A percentile compares a stretch with the other conserved stretches of the same genome.
These are phyloP conservation scores for Paramisgurnus dabryanus DNA, from an alignment of 2,113 vertebrate species.

Conservation along the genomic window DNA sequence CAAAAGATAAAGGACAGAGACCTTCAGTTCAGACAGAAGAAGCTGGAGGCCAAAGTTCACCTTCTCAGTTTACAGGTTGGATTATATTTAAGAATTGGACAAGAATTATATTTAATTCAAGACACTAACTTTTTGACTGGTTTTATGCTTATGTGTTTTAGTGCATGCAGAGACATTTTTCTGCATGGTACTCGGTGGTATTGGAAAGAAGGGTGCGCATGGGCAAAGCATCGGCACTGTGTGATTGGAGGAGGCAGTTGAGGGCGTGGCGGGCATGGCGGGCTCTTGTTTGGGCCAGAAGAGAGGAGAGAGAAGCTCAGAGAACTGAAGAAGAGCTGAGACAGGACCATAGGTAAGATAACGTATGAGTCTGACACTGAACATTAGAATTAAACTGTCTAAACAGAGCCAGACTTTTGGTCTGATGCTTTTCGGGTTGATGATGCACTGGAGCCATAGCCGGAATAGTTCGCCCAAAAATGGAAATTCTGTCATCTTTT, in stretches of 20 bases:
- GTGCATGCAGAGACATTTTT: conserved; percentile 88
- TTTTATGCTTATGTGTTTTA: conserved; percentile 57
- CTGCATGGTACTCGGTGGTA: conserved; percentile 84
- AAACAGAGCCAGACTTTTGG: neutral
- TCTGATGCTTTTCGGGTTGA: too few species aligned
- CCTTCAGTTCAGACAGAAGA: conserved; percentile 58
- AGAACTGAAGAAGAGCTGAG: conserved; percentile 78
- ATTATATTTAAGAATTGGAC: neutral
- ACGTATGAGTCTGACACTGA: neutral
- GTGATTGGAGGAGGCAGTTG: conserved; percentile 86
- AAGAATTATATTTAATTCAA: neutral
- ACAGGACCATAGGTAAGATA: conserved; percentile 82
- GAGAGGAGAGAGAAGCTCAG: conserved; percentile 71
- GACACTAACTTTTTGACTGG: neutral
- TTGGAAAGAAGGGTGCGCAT: conserved; percentile 80
- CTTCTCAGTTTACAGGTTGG: conserved; percentile 71
- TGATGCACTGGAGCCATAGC: too few species aligned
- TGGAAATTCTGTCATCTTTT: too few species aligned
- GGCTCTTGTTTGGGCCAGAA: conserved; percentile 76
- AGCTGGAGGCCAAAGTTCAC: conserved; percentile 59
- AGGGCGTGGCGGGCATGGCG: conserved; percentile 85
- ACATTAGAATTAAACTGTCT: neutral
- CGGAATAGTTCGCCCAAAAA: too few species aligned
- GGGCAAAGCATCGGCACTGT: conserved; percentile 85
- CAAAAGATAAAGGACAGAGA: conserved; percentile 68